Base-by-base conservation (phyloP, 2,113 vertebrate genomes). In the Prionailurus bengalensis region DNA sequence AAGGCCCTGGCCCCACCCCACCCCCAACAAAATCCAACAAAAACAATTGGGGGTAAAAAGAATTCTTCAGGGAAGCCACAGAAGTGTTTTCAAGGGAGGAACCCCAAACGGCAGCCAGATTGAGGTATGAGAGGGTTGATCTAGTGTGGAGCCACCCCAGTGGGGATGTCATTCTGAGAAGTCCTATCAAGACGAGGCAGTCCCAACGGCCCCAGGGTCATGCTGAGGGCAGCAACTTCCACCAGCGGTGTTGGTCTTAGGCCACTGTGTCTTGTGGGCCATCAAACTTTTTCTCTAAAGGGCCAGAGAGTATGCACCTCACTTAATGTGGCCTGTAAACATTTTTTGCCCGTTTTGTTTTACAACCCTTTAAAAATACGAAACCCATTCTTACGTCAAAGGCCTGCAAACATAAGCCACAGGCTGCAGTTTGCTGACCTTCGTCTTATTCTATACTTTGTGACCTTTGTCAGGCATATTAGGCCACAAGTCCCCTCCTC, bases 221-320 rank as follows among this genome's bases (percentile, higher is more conserved):
- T 0, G 4, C 31, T 1, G 19, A 4, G 39, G 0, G 17, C 10
- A 5, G 0, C 42, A 16, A 16, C 7, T 17, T 11, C 58, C 17
- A 0, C 19, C 2, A 1, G 0, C 0, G 1, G 19, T 11, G 55
- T 68, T 42, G 11, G n/a, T 70, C 82, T 48, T 33, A 23, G 48
- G 29, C 2, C 12, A 19, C n/a, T 78, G 21, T 53, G 1, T 12
- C n/a, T 58, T 27, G 0, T 2, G 15, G 27, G 39, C 21, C 21
- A 27, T n/a, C 11, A 48, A 33, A 45, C 39, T 27, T 36, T 29
- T 45, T 45, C 21, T 45, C 15, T 23, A 29, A 53, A 45, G 27
- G 3, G n/a, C 65, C 25, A 9, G 16, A 79, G 61, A 78, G 23
- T 16, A 58, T 12, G 6, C 13, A 13, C 23, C 53, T 68, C 16